phyloP scores from a whole-genome alignment of 2,888 invertebrate species.

The Fissipunctia ypsillon region DNA sequence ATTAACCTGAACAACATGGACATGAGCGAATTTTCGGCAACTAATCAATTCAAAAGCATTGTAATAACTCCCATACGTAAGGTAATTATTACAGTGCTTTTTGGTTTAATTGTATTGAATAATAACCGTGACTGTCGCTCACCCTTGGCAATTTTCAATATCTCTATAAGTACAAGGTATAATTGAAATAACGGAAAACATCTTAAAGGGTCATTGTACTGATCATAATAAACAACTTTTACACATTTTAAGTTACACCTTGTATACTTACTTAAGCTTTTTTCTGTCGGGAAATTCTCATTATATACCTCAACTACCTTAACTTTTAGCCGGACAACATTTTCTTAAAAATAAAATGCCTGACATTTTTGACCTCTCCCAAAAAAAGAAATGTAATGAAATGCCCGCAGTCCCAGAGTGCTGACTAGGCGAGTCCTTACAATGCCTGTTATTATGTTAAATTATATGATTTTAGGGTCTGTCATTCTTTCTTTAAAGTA shows the following conservation, averaged over 20 bases:
- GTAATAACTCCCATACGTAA: neutral
- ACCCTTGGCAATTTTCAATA: neutral
- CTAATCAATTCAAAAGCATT: too few species aligned
- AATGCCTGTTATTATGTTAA: constrained; percentile 46
- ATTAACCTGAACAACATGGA: too few species aligned
- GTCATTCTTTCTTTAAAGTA: neutral
- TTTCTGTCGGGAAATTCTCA: neutral
- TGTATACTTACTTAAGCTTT: neutral
- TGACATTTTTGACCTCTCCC: constrained; percentile 29
- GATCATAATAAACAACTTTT: too few species aligned
- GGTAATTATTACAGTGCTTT: neutral
- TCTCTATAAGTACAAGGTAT: neutral
- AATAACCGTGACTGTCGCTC: neutral
- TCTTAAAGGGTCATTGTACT: neutral
- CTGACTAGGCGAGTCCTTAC: constrained; percentile 46
- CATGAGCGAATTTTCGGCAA: too few species aligned
- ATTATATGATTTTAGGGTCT: constrained; percentile 47
- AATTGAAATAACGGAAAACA: neutral
- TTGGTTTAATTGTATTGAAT: neutral
- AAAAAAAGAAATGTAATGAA: constrained; percentile 35
- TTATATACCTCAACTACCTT: neutral
- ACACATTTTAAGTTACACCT: neutral
- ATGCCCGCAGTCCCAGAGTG: constrained; percentile 26
- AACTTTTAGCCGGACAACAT: neutral
- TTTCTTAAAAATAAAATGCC: constrained; percentile 24